phyloP scores from a whole-genome alignment of 2,888 invertebrate genomes.

The Molorchus minor region DNA sequence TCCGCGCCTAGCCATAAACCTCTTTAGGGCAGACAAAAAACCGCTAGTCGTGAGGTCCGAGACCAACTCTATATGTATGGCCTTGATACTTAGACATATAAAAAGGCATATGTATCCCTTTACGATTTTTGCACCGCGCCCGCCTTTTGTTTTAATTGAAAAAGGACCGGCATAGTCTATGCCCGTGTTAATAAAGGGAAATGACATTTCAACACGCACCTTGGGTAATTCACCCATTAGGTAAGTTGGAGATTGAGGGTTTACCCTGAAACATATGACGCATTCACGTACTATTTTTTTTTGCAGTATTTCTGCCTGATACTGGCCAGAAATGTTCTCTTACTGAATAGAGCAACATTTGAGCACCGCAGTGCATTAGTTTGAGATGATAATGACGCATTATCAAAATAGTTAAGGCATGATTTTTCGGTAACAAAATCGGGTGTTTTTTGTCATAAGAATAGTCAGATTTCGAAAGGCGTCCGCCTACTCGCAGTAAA shows the following conservation, averaged over 20 bases:
- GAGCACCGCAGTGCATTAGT: neutral
- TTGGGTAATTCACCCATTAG: neutral
- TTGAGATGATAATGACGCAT: slow-evolving; percentile 3
- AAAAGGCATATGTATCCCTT: slow-evolving; percentile 47
- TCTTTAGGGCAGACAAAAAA: slow-evolving; percentile 49
- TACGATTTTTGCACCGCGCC: slow-evolving; percentile 16
- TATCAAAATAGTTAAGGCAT: slow-evolving; percentile 4
- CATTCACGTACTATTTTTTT: neutral
- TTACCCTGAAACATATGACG: neutral
- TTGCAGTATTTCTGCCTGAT: neutral
- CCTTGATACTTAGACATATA: slow-evolving; percentile 50
- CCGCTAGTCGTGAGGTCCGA: slow-evolving; percentile 47
- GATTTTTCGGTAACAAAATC: slow-evolving; percentile 41
- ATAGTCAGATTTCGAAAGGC: slow-evolving; percentile 26
- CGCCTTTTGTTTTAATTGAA: slow-evolving; percentile 25
- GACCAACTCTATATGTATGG: slow-evolving; percentile 53
- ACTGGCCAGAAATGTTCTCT: neutral
- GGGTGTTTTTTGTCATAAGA: slow-evolving; percentile 37
- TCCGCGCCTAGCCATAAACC: slow-evolving; percentile 52
- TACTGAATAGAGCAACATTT: neutral
- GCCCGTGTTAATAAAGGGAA: neutral
- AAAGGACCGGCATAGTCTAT: slow-evolving; percentile 37
- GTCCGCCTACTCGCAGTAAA: slow-evolving; percentile 46
- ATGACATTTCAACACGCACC: neutral
- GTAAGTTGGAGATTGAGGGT: neutral